Evolutionary conservation across 2,888 invertebrate species (phyloP), one percentile per base, ranked within the genome.

Genomic region (Operophtera brumata): DNA sequence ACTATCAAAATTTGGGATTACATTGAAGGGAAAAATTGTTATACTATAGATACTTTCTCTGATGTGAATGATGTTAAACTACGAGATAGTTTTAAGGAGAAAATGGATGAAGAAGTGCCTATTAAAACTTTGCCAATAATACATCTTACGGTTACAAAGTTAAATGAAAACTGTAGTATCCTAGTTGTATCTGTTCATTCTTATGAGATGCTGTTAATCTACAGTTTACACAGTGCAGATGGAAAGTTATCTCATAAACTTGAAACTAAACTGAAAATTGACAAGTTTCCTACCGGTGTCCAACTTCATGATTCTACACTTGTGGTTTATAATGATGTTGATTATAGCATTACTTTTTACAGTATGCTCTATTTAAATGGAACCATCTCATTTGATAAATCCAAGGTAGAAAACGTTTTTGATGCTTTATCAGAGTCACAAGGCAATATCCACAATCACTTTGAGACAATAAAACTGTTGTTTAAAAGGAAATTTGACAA

Each of bases 401-500:
- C 61, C 25, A 69, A 67, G 50, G 69, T 64, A 49, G 69, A 82
- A 46, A 66, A 71, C 58, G 73, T 85, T 65, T 85, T 85, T 73
- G 70, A 63, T 34, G 67, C 54, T 56, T 65, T 60, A 20, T 52
- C 42, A 11, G 56, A 54, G 55, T 30, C 34, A 8, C 10, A 44
- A 34, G 59, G 54, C 32, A 37, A 26, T 64, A 58, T 59, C 12
- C 66, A 69, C 54, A 74, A 68, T 66, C 68, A 67, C 62, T 68
- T 79, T 59, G 80, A 84, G 40, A 65, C 71, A 6, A 85, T 93
- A 40, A 92, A 92, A 51, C 75, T 92, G 49, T 91, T 95, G 67
- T 96, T 94, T 69, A 96, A 96, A 80, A 92, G 94, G 67, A 95
- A 93, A 71, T 95, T 92, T 86, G 95, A 96, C 77, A 95, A 95